Conservation (phyloP, 2,888 invertebrate species). For the Netelia melanura region DNA sequence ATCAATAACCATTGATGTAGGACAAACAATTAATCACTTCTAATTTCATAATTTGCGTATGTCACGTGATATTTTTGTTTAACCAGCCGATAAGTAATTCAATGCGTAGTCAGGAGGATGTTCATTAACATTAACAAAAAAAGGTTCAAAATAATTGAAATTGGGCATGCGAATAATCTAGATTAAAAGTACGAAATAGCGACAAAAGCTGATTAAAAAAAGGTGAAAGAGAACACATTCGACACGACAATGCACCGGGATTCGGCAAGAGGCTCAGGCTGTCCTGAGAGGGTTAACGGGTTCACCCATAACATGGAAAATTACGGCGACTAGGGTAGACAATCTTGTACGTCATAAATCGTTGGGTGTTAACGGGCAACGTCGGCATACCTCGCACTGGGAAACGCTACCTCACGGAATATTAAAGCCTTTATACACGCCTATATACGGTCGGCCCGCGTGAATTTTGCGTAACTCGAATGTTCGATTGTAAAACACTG, state of each 20-base stretch:
- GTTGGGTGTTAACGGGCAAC: conserved; percentile 50
- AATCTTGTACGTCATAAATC: conserved; percentile 67
- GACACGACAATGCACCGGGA: conserved; percentile 5
- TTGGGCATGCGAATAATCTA: too few species aligned
- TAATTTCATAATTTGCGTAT: too few species aligned
- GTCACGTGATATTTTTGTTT: too few species aligned
- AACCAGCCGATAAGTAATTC: too few species aligned
- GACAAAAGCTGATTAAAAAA: not conserved
- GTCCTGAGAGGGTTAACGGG: conserved; percentile 57
- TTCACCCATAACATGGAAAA: conserved; percentile 59
- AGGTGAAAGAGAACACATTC: conserved; percentile 40
- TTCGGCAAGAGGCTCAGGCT: conserved; percentile 7
- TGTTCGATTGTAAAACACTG: conserved; percentile 42
- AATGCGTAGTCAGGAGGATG: too few species aligned
- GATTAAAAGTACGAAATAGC: not conserved
- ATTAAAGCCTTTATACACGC: conserved; percentile 43
- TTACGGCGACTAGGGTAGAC: conserved; percentile 63
- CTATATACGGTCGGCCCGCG: conserved; percentile 23
- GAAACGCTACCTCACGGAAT: conserved; percentile 37
- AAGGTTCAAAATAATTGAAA: too few species aligned
- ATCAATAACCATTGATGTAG: too few species aligned
- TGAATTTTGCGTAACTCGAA: conserved; percentile 37
- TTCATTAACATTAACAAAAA: too few species aligned
- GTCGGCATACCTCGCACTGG: conserved; percentile 31
- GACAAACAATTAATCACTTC: too few species aligned